These are phyloP conservation scores for Euura saliciscinereae DNA, from an alignment of 1,140 invertebrate genomes.

Conservation along the genomic window DNA sequence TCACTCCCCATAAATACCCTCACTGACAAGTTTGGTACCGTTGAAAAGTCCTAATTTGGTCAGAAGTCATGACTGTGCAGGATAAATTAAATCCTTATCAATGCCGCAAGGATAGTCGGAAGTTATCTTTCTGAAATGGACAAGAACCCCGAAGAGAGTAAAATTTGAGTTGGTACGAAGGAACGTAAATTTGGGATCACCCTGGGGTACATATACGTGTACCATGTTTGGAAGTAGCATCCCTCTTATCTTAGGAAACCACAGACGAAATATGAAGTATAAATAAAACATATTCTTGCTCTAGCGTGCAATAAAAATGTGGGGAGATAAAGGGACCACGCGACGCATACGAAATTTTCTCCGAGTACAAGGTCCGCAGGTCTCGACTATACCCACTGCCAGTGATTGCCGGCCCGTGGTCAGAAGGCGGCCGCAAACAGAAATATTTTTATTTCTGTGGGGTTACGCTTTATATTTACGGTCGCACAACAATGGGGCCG, in stretches of 20 bases:
- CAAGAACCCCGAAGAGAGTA: background rate
- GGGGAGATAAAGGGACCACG: constrained; percentile 59
- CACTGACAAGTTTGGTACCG: too few relatives aligned
- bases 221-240: constrained; percentile 11
- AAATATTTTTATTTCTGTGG: constrained; percentile 30
- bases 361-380: constrained; percentile 8
- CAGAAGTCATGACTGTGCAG: too few relatives aligned
- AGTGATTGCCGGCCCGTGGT: constrained; percentile 33
- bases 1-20: background rate
- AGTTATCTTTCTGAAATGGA: too few relatives aligned
- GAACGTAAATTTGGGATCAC: background rate
- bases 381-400: constrained; percentile 12
- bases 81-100: too few relatives aligned
- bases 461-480: constrained; percentile 34
- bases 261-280: constrained; percentile 57
- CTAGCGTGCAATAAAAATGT: constrained; percentile 56
- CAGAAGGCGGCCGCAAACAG: constrained; percentile 21
- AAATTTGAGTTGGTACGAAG: constrained; percentile 13
- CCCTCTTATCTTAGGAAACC: constrained; percentile 31
- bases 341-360: constrained; percentile 57
- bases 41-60: too few relatives aligned
- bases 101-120: too few relatives aligned
- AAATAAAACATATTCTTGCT: constrained; percentile 59
- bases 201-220: background rate
- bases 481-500: constrained; percentile 37